phyloP scores from a whole-genome alignment of 1,140 invertebrate species.

The Zaprionus inermis region DNA sequence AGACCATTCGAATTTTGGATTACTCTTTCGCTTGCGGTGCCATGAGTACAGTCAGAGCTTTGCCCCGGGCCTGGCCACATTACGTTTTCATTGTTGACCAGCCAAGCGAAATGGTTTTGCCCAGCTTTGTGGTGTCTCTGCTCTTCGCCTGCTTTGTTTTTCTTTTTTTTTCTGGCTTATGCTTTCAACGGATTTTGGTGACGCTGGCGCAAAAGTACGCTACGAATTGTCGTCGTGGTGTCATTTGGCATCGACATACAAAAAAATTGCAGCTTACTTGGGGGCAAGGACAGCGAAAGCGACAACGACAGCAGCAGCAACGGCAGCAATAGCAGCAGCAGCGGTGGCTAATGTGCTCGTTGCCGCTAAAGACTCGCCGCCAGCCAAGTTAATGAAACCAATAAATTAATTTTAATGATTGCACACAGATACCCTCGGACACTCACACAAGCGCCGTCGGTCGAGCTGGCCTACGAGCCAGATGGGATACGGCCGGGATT shows the following conservation, averaged over 20 bases:
- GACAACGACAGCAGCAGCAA: neutral
- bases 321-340: slow-evolving; percentile 1
- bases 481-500: neutral
- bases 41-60: neutral
- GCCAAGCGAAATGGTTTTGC: slow-evolving; percentile 73
- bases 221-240: slow-evolving; percentile 71
- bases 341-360: slow-evolving; percentile 68
- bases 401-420: slow-evolving; percentile 84
- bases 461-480: neutral
- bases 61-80: slow-evolving; percentile 33
- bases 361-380: slow-evolving; percentile 68
- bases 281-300: slow-evolving; percentile 12
- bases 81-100: slow-evolving; percentile 80
- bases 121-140: slow-evolving; percentile 28
- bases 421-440: slow-evolving; percentile 57
- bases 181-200: slow-evolving; percentile 79
- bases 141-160: neutral
- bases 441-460: slow-evolving; percentile 16
- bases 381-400: slow-evolving; percentile 82
- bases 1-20: slow-evolving; percentile 73
- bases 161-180: slow-evolving; percentile 57
- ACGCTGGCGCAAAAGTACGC: slow-evolving; percentile 56
- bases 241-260: slow-evolving; percentile 71
- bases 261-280: slow-evolving; percentile 45
- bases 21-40: slow-evolving; percentile 58